phyloP scores from a whole-genome alignment of 2,797 vertebrate species.

The Microchirus variegatus region DNA sequence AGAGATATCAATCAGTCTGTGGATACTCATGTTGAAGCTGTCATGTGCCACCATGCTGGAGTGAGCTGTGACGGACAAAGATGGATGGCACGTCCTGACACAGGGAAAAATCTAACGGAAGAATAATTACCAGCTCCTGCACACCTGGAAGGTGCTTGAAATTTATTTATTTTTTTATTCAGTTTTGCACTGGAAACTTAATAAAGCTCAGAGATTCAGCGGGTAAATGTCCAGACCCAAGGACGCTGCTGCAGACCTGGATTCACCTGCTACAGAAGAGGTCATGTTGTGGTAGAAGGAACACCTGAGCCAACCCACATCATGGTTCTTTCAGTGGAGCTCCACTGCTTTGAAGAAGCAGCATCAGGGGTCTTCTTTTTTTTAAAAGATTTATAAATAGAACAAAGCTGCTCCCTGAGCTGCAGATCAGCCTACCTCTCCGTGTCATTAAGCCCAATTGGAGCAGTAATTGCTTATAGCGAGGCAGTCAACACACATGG shows the following conservation, averaged over 20 bases:
- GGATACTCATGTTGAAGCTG: conserved; percentile 56
- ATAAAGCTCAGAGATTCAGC: not conserved
- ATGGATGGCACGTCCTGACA: conserved; percentile 55
- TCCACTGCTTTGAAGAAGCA: conserved; percentile 53
- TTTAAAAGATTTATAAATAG: conserved; percentile 77
- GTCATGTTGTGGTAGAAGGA: conserved; percentile 33
- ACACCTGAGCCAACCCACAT: conserved; percentile 55
- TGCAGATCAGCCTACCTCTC: conserved; percentile 65
- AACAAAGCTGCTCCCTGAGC: conserved; percentile 59
- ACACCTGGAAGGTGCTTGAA: conserved; percentile 2
- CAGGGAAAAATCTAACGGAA: conserved; percentile 43
- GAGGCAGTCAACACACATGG: conserved; percentile 67
- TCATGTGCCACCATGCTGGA: conserved; percentile 53
- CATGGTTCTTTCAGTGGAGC: conserved; percentile 32
- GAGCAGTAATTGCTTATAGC: conserved; percentile 76
- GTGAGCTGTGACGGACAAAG: conserved; percentile 53
- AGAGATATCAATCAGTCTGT: conserved; percentile 71
- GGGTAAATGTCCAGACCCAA: not conserved
- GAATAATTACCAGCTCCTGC: conserved; percentile 42
- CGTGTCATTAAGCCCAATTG: conserved; percentile 77
- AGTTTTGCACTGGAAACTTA: not conserved
- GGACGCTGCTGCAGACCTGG: conserved; percentile 16
- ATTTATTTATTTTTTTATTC: conserved; percentile 1
- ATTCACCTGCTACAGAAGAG: conserved; percentile 39
- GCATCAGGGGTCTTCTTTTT: conserved; percentile 72